Base-by-base conservation (phyloP, 2,797 vertebrate species). In the Neosilurus hyrtlii region DNA sequence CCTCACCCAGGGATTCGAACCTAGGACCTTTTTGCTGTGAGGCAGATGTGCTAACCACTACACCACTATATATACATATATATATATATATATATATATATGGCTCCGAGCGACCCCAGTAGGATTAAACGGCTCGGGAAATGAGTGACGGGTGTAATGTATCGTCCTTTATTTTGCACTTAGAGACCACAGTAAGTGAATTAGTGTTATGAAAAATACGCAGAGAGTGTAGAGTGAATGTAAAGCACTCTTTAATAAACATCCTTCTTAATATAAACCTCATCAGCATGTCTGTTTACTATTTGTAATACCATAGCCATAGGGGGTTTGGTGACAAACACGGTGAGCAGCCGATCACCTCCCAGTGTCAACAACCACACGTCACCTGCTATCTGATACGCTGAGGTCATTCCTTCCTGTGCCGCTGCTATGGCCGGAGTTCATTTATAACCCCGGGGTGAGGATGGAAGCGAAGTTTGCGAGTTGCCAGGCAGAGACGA, bases 251-350 rank as follows among this genome's bases (percentile, higher is more conserved):
- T 91, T 90, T 92, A 91, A 92, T 92, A 89, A 94, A 94, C 92
- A 91, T 92, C 71, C 89, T 88, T 88, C 89, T 86, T 86, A 93
- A 94, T 89, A 90, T 92, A 89, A 94, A 93, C 90, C 91, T 89
- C 90, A 92, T 92, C 90, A 91, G 93, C 92, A 92, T 91, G 90
- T 92, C 91, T 94, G 91, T 89, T 91, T 92, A 80, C 92, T 91
- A 92, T 94, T 93, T 88, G 89, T 94, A 92, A 91, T 92, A 82
- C 62, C 59, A 43, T 49, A 1, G 59, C 75, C 91, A 87, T 86
- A 94, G 86, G 90, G 93, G 93, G 91, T 92, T 90, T 88, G 86
- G 85, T 91, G 90, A 92, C 67, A 70, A 67, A 68, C 79, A 65
- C 9, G 16, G 18, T 9, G 52, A 66, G 57, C 73, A 71, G 26